Evolutionary conservation across 2,888 invertebrate species (phyloP).

Genomic region (Oxytorus armatus): DNA sequence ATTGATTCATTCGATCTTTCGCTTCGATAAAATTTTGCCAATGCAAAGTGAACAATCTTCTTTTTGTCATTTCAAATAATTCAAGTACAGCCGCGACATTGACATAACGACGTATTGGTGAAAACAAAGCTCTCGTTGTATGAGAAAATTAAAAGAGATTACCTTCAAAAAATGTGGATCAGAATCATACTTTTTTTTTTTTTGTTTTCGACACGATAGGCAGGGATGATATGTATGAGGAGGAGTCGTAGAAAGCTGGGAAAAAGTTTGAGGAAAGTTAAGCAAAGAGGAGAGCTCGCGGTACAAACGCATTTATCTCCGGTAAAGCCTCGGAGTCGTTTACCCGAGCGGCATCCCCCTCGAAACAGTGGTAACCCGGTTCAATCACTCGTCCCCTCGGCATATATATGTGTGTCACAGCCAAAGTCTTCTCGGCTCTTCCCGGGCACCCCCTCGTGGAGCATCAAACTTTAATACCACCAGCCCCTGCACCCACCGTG

Average conservation of each 20-base stretch:
- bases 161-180: not conserved
- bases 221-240: not conserved
- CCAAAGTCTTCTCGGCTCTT: conserved; percentile 29
- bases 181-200: not conserved
- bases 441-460: conserved; percentile 38
- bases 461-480: conserved; percentile 68
- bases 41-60: too few relatives aligned
- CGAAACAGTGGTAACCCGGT: conserved; percentile 28
- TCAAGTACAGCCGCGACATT: too few relatives aligned
- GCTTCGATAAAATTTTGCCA: too few relatives aligned
- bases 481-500: conserved; percentile 46
- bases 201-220: not conserved
- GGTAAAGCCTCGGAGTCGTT: conserved; percentile 49
- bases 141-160: not conserved
- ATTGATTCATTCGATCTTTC: too few relatives aligned
- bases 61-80: too few relatives aligned
- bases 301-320: conserved; percentile 62
- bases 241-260: conserved; percentile 1
- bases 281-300: conserved; percentile 8
- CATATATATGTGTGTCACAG: too few relatives aligned
- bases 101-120: not conserved
- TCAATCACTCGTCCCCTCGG: conserved; percentile 15
- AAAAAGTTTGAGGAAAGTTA: not conserved
- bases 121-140: too few relatives aligned
- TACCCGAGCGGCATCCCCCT: conserved; percentile 33